Evolutionary conservation across 1,140 invertebrate species (phyloP), one percentile per base, ranked within the genome.

Genomic region (Drosophila eugracilis): DNA sequence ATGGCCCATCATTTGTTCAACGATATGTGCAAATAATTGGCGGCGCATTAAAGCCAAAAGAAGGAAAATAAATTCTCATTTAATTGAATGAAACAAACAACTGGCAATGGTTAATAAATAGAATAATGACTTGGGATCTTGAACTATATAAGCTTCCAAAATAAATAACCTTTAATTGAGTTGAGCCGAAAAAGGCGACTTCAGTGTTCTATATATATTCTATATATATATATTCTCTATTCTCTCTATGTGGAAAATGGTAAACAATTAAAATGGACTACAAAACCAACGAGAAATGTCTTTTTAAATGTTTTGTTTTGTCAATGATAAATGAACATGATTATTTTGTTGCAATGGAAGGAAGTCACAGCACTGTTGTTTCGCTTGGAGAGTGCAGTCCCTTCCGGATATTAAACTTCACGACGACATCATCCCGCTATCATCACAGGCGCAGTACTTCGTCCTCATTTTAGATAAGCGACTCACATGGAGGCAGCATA

Each of bases 1-100:
- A 85, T 86, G 62, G 80, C 76, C 58, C 77, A 72, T 86, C 81
- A 85, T 85, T 85, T 85, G 81, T 74, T 80, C 80, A 84, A 48
- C 80, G 72, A 85, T 76, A 79, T 84, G 75, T 79, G 79, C 79
- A 84, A 83, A 79, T 80, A 83, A 85, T 83, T 83, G 79, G 70
- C 79, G 79, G 70, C 79, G 79, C 80, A 84, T 85, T 79, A 79
- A 85, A 85, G 75, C 75, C 32, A 73, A 75, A 58, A 42, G 45
- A 55, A 55, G 32, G 34, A 54, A 54, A 65, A 71, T 65, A 59
- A 57, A 66, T 83, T 77, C 28, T 65, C 39, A 71, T 71, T 52
- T 60, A 44, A 74, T 73, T 78, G 48, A 57, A 53, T 47, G 49
- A 47, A 42, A 42, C 28, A 28, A 55, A 47, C 21, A 76, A 24